Evolutionary conservation across 2,113 vertebrate genomes (phyloP).

Genomic region (Laterallus jamaicensis): DNA sequence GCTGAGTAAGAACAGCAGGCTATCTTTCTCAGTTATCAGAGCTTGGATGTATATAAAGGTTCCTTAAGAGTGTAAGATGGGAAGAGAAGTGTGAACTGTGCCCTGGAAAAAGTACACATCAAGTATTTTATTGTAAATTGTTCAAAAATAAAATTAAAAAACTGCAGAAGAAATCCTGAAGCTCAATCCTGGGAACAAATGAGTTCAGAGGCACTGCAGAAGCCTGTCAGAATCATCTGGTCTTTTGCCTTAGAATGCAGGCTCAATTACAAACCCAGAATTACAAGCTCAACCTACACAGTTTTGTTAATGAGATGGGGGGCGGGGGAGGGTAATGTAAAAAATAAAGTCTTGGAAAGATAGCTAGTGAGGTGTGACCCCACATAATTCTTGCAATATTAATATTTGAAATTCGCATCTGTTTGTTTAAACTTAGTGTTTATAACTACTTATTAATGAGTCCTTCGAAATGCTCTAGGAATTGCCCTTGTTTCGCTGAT

Average conservation of each 20-base stretch:
- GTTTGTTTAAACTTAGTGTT: background rate
- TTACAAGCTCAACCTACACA: background rate
- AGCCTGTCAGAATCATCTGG: background rate
- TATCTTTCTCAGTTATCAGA: background rate
- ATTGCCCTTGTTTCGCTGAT: background rate
- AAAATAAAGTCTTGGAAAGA: background rate
- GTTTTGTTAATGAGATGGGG: background rate
- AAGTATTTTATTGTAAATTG: background rate
- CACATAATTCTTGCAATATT: background rate
- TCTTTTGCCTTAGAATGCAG: background rate
- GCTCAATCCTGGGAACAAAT: background rate
- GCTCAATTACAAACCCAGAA: background rate
- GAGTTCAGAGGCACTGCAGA: background rate
- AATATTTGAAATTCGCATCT: background rate
- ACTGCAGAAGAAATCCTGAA: background rate
- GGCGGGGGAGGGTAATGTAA: background rate
- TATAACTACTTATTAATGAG: background rate
- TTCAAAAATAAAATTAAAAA: background rate
- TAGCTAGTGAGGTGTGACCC: background rate
- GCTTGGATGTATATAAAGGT: background rate
- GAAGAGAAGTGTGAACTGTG: background rate
- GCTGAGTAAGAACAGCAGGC: conserved; percentile 47
- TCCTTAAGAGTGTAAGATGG: background rate
- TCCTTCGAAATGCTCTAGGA: background rate
- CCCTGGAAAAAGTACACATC: background rate